Conservation (phyloP, 1,140 invertebrate species). For the Zaprionus tsacasi region DNA sequence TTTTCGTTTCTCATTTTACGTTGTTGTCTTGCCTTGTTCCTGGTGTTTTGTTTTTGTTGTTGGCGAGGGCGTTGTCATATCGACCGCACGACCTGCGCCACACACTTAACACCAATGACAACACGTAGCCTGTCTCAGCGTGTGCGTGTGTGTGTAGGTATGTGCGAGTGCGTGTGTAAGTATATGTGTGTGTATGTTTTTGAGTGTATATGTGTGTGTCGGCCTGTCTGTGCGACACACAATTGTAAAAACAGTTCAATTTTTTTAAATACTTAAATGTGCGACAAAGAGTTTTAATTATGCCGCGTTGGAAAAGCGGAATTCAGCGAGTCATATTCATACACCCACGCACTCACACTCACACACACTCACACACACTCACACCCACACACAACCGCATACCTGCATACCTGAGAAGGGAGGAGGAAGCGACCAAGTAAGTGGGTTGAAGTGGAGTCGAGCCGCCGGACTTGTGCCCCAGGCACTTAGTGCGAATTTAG, state of each 20-base stretch:
- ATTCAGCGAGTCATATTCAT: constrained; percentile 4
- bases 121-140: not conserved
- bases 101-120: constrained; percentile 51
- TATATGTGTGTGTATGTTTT: not conserved
- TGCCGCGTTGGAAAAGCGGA: constrained; percentile 45
- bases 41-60: constrained; percentile 24
- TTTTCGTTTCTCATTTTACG: not conserved
- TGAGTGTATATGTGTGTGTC: constrained; percentile 9
- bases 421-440: constrained; percentile 35
- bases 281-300: constrained; percentile 77
- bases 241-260: constrained; percentile 80
- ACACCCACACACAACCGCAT: constrained; percentile 11
- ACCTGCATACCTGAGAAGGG: not conserved
- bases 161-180: not conserved
- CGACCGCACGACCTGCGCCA: constrained; percentile 71
- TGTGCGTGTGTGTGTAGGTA: constrained; percentile 1
- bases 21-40: constrained; percentile 11
- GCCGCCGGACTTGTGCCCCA: constrained; percentile 38
- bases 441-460: not conserved
- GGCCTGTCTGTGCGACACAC: constrained; percentile 22
- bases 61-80: constrained; percentile 75
- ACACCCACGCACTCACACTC: constrained; percentile 8
- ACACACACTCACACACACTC: constrained; percentile 5
- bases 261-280: constrained; percentile 81
- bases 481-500: constrained; percentile 49